Evolutionary conservation across 2,888 invertebrate genomes (phyloP).

Genomic region (Ormyrus pomaceus): DNA sequence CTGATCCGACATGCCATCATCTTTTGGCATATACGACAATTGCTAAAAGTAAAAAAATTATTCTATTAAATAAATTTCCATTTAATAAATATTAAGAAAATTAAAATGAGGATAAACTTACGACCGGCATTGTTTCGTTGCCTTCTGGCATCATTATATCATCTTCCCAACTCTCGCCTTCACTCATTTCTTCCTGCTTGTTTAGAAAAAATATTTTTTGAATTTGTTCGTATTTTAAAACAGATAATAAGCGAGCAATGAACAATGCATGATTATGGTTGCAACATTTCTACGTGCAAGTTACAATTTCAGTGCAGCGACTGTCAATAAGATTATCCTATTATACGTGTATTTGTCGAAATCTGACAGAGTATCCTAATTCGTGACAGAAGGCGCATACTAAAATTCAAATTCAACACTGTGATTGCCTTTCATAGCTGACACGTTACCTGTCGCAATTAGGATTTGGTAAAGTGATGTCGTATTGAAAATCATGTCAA

Average conservation of each 20-base stretch:
- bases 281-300: neutral
- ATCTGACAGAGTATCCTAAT: constrained; percentile 24
- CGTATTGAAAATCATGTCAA: constrained; percentile 30
- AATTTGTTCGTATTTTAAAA: neutral
- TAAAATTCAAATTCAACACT: too few species aligned
- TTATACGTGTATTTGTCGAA: too few species aligned
- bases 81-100: constrained; percentile 41
- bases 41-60: constrained; percentile 57
- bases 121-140: constrained; percentile 68
- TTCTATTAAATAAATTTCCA: neutral
- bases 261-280: constrained; percentile 1
- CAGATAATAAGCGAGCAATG: neutral
- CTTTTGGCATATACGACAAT: constrained; percentile 72
- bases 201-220: constrained; percentile 35
- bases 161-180: constrained; percentile 74
- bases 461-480: neutral
- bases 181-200: constrained; percentile 73
- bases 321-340: too few species aligned
- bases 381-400: too few species aligned
- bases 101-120: constrained; percentile 63
- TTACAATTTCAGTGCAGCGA: too few species aligned
- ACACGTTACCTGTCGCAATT: too few species aligned
- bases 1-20: constrained; percentile 69
- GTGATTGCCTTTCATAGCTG: too few species aligned
- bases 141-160: constrained; percentile 72